phyloP scores from a whole-genome alignment of 2,888 invertebrate genomes.

The Eremobia ochroleuca region DNA sequence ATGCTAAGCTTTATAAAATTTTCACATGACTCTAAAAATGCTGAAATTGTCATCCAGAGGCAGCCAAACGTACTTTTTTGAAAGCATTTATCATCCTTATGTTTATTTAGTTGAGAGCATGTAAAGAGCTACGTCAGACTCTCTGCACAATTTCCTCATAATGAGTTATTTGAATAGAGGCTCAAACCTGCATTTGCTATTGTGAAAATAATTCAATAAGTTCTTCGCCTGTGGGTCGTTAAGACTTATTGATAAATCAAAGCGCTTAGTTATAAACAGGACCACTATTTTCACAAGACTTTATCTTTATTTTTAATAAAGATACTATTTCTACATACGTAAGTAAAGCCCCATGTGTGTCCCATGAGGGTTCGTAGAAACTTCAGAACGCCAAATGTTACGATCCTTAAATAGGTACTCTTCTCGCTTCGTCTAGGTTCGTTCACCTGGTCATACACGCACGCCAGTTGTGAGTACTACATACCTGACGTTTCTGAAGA shows the following conservation, averaged over 20 bases:
- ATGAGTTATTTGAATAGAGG: background rate
- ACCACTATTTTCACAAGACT: background rate
- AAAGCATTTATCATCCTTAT: background rate
- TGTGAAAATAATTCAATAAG: background rate
- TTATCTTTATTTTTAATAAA: background rate
- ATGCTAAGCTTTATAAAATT: background rate
- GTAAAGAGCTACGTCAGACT: background rate
- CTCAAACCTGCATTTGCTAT: background rate
- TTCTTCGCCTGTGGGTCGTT: background rate
- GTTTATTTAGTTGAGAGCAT: background rate
- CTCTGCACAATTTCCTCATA: background rate
- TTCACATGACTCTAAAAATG: background rate
- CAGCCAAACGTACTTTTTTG: background rate
- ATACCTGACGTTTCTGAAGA: background rate
- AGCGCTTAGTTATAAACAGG: background rate
- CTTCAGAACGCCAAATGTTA: background rate
- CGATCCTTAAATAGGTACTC: background rate
- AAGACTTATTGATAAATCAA: background rate
- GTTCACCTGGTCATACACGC: too few relatives aligned
- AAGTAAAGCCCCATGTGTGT: background rate
- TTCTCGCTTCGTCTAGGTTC: background rate
- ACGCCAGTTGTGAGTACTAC: background rate
- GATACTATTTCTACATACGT: background rate
- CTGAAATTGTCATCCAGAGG: background rate
- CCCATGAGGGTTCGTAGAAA: background rate